phyloP scores from a whole-genome alignment of 2,113 vertebrate species.

The Ciconia stormi region DNA sequence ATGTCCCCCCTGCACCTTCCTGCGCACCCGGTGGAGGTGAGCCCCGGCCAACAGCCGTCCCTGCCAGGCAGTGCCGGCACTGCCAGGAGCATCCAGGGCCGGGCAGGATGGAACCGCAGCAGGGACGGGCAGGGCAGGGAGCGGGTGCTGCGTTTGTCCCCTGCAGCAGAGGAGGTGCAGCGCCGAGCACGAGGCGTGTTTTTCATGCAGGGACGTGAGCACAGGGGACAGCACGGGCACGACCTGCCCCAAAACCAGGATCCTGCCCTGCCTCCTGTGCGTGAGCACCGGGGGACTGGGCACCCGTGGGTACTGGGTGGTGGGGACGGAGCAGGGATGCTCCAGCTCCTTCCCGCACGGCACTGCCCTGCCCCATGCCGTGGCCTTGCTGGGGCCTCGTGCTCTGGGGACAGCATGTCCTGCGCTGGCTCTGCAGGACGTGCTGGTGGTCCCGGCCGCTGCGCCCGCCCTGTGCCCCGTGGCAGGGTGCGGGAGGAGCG shows the following conservation, averaged over 20 bases:
- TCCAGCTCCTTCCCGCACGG: background rate
- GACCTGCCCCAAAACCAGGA: background rate
- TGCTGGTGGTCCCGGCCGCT: accelerated
- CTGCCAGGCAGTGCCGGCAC: background rate
- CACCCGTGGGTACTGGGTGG: accelerated
- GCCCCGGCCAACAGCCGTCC: background rate
- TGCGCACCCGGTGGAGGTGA: background rate
- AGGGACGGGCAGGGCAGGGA: background rate
- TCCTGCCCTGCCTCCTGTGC: background rate
- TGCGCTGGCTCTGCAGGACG: accelerated
- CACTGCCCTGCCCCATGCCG: accelerated
- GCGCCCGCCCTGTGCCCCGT: background rate
- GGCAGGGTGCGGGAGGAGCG: background rate
- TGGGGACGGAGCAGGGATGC: background rate
- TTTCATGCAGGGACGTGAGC: background rate
- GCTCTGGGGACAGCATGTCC: background rate
- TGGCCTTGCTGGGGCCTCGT: background rate
- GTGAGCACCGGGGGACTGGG: accelerated
- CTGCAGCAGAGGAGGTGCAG: background rate
- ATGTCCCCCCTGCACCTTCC: no score
- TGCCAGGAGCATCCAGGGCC: background rate
- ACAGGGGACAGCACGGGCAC: accelerated
- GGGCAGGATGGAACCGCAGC: background rate
- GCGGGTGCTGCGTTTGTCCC: background rate
- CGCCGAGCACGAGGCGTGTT: accelerated